These are phyloP conservation scores for Popillia japonica DNA, from an alignment of 1,140 invertebrate genomes.

Conservation along the genomic window DNA sequence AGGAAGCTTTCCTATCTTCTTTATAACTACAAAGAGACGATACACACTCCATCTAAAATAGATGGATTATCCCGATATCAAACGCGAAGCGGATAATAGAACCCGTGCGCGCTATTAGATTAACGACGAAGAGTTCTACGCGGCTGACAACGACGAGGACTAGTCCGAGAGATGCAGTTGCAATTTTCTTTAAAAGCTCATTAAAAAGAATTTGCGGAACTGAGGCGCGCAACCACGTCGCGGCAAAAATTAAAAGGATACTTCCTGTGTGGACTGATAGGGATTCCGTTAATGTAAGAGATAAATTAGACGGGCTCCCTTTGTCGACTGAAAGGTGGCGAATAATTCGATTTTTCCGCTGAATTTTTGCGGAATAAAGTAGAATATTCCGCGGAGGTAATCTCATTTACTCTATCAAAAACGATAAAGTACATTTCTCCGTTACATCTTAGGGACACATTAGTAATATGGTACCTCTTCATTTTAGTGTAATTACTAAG, in stretches of 20 bases:
- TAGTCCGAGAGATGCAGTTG: background rate
- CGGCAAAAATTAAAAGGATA: background rate
- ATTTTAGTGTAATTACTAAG: no score
- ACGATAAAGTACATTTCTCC: no score
- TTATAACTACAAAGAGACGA: background rate
- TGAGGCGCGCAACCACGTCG: background rate
- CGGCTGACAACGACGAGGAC: background rate
- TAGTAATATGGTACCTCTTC: no score
- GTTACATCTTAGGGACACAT: no score
- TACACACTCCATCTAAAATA: background rate
- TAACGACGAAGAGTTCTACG: background rate
- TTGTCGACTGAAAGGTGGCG: no score
- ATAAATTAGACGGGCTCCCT: no score
- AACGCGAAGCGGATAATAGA: background rate
- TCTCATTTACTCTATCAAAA: no score
- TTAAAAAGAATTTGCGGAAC: background rate
- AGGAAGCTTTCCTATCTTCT: background rate
- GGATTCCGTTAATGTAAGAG: no score
- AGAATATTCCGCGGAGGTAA: no score
- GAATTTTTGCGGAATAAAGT: no score
- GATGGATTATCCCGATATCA: background rate
- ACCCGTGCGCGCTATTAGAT: background rate
- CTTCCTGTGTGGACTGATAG: background rate
- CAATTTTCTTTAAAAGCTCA: constrained; percentile 11
- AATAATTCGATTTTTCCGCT: no score